These are phyloP conservation scores for Ailurus styani DNA, from an alignment of 2,113 vertebrate genomes.

Conservation along the genomic window DNA sequence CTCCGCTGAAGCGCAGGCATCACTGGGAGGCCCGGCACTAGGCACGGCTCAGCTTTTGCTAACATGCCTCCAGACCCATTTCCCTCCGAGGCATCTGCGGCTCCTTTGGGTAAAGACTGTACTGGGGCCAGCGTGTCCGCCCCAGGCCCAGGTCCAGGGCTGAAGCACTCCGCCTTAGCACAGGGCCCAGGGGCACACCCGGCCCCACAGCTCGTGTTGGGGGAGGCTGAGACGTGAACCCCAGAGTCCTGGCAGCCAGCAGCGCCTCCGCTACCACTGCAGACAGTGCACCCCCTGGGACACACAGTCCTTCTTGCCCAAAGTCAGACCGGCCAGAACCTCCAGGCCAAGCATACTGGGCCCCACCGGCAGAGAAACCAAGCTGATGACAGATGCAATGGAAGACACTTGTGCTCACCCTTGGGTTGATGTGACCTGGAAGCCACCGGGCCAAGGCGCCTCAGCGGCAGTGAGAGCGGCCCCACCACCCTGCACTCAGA, in stretches of 20 bases:
- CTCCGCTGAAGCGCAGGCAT: background rate
- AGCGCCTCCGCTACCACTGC: background rate
- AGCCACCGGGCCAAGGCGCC: background rate
- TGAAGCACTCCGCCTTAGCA: background rate
- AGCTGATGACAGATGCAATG: background rate
- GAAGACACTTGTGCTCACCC: background rate
- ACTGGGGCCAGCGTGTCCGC: background rate
- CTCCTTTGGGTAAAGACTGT: background rate
- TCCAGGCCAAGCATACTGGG: slow-evolving; percentile 77
- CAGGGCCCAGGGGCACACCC: background rate
- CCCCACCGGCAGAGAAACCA: too few relatives aligned
- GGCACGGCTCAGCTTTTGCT: background rate
- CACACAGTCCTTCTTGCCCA: slow-evolving; percentile 50
- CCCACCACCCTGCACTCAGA: background rate
- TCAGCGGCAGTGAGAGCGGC: background rate
- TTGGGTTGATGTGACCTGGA: background rate
- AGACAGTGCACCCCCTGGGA: slow-evolving; percentile 39
- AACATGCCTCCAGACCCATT: slow-evolving; percentile 76
- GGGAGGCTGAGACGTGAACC: background rate
- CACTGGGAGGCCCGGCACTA: slow-evolving; percentile 77
- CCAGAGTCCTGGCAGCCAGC: background rate
- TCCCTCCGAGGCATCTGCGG: slow-evolving; percentile 72
- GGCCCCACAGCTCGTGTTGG: background rate
- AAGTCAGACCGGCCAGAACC: background rate
- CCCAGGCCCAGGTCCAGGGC: background rate